A percentile compares a stretch with the other conserved stretches of the same genome.
These are phyloP conservation scores for Athrips mouffetella DNA, from an alignment of 2,888 invertebrate genomes.

Conservation along the genomic window DNA sequence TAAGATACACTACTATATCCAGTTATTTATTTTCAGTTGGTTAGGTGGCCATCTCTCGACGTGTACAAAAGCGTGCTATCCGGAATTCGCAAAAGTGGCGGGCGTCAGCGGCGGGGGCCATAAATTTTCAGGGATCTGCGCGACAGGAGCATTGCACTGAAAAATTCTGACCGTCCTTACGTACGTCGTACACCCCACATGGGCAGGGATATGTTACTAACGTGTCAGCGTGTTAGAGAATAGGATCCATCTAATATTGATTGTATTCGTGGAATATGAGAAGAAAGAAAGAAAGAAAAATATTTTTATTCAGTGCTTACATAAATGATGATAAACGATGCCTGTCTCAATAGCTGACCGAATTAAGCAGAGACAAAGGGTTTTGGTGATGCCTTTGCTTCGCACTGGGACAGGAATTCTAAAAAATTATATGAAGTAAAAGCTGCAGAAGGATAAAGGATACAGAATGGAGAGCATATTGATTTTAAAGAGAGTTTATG, in stretches of 20 bases:
- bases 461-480: too few species aligned
- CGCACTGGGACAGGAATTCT: too few species aligned
- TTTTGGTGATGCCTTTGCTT: too few species aligned
- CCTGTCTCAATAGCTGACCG: not conserved
- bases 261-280: too few species aligned
- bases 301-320: too few species aligned
- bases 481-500: too few species aligned
- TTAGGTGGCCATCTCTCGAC: conserved; percentile 24
- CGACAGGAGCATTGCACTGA: conserved; percentile 66
- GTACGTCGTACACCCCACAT: conserved; percentile 22
- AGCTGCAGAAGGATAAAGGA: too few species aligned
- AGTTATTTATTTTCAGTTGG: conserved; percentile 5
- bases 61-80: conserved; percentile 48
- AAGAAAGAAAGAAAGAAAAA: too few species aligned
- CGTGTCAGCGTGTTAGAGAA: conserved; percentile 21
- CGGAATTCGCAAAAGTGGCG: conserved; percentile 58
- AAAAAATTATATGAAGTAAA: too few species aligned
- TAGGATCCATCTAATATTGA: too few species aligned
- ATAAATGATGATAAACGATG: too few species aligned
- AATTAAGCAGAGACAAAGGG: too few species aligned
- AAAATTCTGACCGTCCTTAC: conserved; percentile 61
- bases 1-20: not conserved
- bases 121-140: conserved; percentile 71
- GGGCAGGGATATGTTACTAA: conserved; percentile 5
- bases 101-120: conserved; percentile 55